A percentile compares a stretch with the other conserved stretches of the same genome.
Conservation (phyloP, 2,113 vertebrate genomes). For the Stigmatopora argus region DNA sequence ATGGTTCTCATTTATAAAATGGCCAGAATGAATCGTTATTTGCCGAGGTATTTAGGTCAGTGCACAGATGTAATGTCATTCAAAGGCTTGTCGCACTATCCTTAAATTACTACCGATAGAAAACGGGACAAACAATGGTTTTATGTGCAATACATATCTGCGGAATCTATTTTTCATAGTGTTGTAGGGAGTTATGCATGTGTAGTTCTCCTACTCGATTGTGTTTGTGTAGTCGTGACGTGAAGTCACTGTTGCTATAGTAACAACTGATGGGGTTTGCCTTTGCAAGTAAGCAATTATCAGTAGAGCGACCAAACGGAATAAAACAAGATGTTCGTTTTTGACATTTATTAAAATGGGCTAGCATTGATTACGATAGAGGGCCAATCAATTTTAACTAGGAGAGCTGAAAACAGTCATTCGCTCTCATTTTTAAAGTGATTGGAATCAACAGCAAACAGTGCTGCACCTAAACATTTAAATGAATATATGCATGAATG, state of each 20-base stretch:
- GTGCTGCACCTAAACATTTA: too few relatives aligned
- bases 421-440: too few relatives aligned
- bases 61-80: constrained; percentile 7
- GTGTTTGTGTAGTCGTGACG: not conserved
- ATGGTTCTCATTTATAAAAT: not conserved
- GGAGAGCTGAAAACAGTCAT: too few relatives aligned
- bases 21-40: constrained; percentile 1
- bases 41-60: constrained; percentile 1
- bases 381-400: too few relatives aligned
- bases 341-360: too few relatives aligned
- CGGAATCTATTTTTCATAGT: not conserved
- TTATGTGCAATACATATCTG: not conserved
- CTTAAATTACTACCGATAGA: not conserved
- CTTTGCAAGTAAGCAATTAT: constrained; percentile 1
- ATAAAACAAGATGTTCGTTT: not conserved
- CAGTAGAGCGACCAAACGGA: not conserved
- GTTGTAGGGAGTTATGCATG: not conserved
- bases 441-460: too few relatives aligned
- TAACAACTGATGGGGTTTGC: not conserved
- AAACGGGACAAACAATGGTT: not conserved
- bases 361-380: too few relatives aligned
- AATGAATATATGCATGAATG: too few relatives aligned
- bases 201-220: not conserved
- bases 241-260: constrained; percentile 2
- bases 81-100: not conserved